Percentiles rank a stretch among this genome's conserved stretches.
Evolutionary conservation across 2,113 vertebrate genomes (phyloP).

Genomic region (Psettodes erumei): DNA sequence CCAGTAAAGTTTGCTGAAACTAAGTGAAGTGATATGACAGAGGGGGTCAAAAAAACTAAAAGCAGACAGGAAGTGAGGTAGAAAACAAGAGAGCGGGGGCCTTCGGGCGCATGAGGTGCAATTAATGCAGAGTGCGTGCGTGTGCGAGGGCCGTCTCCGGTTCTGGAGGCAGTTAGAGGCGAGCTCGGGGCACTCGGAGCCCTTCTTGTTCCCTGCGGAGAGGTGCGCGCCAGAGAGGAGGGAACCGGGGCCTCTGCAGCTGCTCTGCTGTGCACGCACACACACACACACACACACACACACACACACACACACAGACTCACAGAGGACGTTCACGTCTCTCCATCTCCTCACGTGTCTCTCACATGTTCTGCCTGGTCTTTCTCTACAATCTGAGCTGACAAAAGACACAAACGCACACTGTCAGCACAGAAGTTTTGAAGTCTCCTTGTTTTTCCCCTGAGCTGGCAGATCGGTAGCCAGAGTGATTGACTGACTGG

Average conservation of each 20-base stretch:
- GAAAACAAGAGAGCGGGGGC: constrained; percentile 5
- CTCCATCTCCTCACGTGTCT: neutral
- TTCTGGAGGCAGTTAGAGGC: constrained; percentile 35
- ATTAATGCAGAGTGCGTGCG: neutral
- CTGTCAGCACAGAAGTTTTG: neutral
- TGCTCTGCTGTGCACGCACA: constrained; percentile 41
- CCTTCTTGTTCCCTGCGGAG: constrained; percentile 58
- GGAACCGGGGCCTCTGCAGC: constrained; percentile 67
- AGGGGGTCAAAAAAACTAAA: neutral
- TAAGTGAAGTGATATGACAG: neutral
- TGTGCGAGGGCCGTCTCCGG: constrained; percentile 13
- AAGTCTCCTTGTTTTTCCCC: neutral
- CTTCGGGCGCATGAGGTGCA: neutral
- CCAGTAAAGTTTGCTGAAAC: neutral
- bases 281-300: constrained; percentile 13
- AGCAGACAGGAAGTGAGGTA: neutral
- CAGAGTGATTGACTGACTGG: neutral
- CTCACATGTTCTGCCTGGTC: neutral
- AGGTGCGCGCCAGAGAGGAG: constrained; percentile 49
- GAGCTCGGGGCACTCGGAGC: constrained; percentile 52
- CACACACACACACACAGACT: constrained; percentile 17
- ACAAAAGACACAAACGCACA: neutral
- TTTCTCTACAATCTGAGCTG: neutral
- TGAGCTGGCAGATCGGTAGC: neutral
- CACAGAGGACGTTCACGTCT: constrained; percentile 31